A percentile compares a stretch with the other conserved stretches of the same genome.
Evolutionary conservation across 2,113 vertebrate genomes (phyloP).

Genomic region (Lophius piscatorius): DNA sequence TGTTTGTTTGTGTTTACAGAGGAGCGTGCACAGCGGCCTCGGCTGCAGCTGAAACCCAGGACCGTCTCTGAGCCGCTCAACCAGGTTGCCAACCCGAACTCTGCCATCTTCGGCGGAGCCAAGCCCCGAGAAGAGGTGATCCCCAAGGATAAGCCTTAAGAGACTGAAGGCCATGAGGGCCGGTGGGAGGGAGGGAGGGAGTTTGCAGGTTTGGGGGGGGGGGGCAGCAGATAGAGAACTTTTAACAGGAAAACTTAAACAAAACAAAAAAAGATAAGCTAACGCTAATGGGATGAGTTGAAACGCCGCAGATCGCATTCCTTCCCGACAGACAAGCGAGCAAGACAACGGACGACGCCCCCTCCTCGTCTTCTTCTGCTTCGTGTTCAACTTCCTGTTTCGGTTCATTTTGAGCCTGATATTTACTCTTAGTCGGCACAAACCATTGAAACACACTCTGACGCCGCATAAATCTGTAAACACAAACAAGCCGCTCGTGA

Average conservation of each 20-base stretch:
- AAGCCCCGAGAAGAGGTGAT: slow-evolving; percentile 96
- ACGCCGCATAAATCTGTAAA: slow-evolving; percentile 75
- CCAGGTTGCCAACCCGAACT: slow-evolving; percentile 99
- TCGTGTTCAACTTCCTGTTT: slow-evolving; percentile 63
- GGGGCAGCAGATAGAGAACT: slow-evolving; percentile 33
- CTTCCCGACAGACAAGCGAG: slow-evolving; percentile 62
- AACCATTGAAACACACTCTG: slow-evolving; percentile 51
- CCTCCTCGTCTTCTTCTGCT: slow-evolving; percentile 55
- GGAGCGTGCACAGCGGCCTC: slow-evolving; percentile 95
- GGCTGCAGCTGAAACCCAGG: slow-evolving; percentile 96
- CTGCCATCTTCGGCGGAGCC: slow-evolving; percentile 97
- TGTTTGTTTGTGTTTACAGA: slow-evolving; percentile 75
- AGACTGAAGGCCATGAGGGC: slow-evolving; percentile 59
- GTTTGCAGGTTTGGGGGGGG: not conserved
- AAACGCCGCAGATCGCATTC: slow-evolving; percentile 81
- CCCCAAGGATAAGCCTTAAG: slow-evolving; percentile 88
- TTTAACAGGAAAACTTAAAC: slow-evolving; percentile 25
- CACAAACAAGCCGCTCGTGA: slow-evolving; percentile 84
- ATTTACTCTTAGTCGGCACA: slow-evolving; percentile 66
- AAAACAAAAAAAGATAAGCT: not conserved
- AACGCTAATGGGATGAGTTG: slow-evolving; percentile 10
- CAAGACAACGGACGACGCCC: slow-evolving; percentile 68
- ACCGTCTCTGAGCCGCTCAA: slow-evolving; percentile 95
- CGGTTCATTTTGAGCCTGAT: slow-evolving; percentile 64
- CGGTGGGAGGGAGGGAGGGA: slow-evolving; percentile 53